Evolutionary conservation across 1,140 invertebrate species (phyloP).

Genomic region (roundworm (Caenorhabditis elegans)): DNA sequence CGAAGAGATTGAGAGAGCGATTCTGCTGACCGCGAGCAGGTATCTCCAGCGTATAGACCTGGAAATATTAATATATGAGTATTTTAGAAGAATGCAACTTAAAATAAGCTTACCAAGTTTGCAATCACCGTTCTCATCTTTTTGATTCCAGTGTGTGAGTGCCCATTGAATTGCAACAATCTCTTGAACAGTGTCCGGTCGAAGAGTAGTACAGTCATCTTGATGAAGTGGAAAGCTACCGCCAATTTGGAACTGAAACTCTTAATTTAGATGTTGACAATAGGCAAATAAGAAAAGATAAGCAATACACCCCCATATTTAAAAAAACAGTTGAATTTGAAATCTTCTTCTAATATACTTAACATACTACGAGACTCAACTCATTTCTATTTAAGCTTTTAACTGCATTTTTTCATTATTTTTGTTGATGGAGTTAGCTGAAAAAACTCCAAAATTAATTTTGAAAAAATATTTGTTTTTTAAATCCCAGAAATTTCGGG

Average conservation of each 20-base stretch:
- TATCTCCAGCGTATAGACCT: constrained; percentile 63
- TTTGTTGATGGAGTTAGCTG: too few species aligned
- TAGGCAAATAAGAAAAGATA: neutral
- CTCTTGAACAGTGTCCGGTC: constrained; percentile 60
- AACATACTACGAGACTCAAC: too few species aligned
- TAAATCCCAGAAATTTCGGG: too few species aligned
- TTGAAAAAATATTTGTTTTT: too few species aligned
- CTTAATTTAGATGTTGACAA: too few species aligned
- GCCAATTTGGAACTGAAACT: constrained; percentile 59
- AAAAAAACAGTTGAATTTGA: too few species aligned
- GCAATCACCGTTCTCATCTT: constrained; percentile 46
- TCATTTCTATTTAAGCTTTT: too few species aligned
- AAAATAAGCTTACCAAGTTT: constrained; percentile 45
- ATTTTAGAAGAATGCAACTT: neutral
- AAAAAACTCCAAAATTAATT: too few species aligned
- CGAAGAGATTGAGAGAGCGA: constrained; percentile 61
- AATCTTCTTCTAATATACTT: too few species aligned
- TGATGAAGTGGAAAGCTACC: constrained; percentile 61
- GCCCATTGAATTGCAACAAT: constrained; percentile 65
- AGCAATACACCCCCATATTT: too few species aligned
- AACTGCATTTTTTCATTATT: too few species aligned
- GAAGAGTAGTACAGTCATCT: constrained; percentile 52
- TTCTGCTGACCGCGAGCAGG: constrained; percentile 61
- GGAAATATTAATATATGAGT: neutral
- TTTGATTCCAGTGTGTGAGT: constrained; percentile 56